phyloP scores from a whole-genome alignment of 2,113 vertebrate species.

The Prionailurus bengalensis region DNA sequence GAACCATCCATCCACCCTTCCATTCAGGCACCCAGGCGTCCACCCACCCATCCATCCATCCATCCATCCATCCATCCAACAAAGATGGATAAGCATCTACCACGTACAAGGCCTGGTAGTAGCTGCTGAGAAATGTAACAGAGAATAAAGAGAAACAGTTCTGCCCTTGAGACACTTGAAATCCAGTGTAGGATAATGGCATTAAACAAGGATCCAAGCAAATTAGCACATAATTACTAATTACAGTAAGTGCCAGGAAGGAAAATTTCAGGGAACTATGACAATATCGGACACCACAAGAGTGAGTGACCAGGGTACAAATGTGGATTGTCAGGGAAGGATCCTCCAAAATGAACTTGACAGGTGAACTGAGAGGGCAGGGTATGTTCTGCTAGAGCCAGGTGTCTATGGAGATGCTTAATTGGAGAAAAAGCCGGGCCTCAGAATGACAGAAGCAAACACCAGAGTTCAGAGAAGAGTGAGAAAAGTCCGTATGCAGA shows the following conservation, averaged over 20 bases:
- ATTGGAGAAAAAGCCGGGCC: neutral
- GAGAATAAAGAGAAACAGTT: neutral
- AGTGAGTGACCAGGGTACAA: neutral
- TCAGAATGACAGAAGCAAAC: neutral
- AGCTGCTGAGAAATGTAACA: neutral
- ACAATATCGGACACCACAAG: neutral
- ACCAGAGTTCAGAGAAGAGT: neutral
- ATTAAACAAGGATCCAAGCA: neutral
- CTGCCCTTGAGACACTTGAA: neutral
- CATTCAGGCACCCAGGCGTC: neutral
- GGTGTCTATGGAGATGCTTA: rapidly evolving
- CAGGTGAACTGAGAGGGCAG: neutral
- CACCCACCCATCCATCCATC: no score
- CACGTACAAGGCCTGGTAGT: rapidly evolving
- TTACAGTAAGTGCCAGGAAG: neutral
- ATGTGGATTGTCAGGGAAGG: neutral
- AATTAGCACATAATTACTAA: neutral
- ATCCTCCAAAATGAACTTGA: neutral
- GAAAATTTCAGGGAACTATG: neutral
- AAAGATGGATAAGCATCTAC: neutral
- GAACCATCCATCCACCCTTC: neutral
- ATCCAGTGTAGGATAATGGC: neutral
- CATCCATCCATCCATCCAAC: no score
- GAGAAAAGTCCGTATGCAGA: neutral
- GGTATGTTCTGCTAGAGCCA: neutral